Conservation (phyloP, 2,797 vertebrate species). For the Acrocephalus scirpaceus region DNA sequence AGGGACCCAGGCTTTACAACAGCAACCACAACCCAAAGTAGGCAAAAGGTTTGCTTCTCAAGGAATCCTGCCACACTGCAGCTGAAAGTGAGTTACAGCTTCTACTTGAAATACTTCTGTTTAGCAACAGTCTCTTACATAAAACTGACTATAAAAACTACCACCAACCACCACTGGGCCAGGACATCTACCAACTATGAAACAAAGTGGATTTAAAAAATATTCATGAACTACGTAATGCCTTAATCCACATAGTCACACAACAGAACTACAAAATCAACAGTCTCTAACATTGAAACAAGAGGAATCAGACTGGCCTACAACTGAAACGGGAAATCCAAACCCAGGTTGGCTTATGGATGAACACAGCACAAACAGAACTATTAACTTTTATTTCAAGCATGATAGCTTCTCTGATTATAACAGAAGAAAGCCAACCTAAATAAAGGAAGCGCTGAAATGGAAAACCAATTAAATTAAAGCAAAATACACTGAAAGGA, state of each 20-base stretch:
- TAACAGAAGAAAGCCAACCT: not conserved
- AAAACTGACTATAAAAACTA: not conserved
- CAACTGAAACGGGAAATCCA: slow-evolving; percentile 14
- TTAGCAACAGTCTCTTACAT: slow-evolving; percentile 5
- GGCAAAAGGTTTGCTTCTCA: not conserved
- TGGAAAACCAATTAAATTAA: slow-evolving; percentile 6
- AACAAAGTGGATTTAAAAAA: not conserved
- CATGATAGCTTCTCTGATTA: not conserved
- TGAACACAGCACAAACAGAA: slow-evolving; percentile 35
- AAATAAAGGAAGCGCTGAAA: slow-evolving; percentile 39
- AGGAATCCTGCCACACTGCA: not conserved
- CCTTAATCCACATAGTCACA: not conserved
- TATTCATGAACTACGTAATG: not conserved
- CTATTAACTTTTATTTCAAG: slow-evolving; percentile 9
- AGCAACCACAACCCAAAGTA: not conserved
- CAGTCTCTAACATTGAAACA: not conserved
- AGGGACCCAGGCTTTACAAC: not conserved
- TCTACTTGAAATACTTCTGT: not conserved
- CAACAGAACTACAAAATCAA: slow-evolving; percentile 36
- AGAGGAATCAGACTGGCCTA: not conserved
- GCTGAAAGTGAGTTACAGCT: not conserved
- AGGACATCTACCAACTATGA: not conserved
- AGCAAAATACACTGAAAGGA: not conserved
- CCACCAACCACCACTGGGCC: not conserved
- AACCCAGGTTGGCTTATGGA: not conserved